Base-by-base conservation (phyloP, 2,797 vertebrate genomes). In the Rallus crepitans region DNA sequence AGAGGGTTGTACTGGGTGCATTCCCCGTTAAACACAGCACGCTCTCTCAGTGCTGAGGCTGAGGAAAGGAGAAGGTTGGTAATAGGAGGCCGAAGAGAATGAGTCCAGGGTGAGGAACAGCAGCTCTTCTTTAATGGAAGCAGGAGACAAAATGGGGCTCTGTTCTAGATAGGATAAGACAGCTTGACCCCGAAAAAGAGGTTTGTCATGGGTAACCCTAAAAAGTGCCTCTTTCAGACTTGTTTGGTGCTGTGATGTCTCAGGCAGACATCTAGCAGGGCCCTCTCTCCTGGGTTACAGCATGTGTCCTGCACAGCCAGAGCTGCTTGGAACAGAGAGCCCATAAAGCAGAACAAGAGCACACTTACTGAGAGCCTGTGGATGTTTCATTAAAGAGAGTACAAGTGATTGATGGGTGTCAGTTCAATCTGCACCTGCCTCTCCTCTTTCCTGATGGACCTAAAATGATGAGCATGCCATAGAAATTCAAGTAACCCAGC, bases 361-460 rank as follows among this genome's bases (percentile, higher is more conserved):
- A 11, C 50, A 76, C 75, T 94, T 64, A 19, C 60, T 93, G 90
- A 84, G 56, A 91, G 60, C 21, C 52, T 61, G 4, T 71, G 82
- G 55, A 28, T 24, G 59, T 83, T 89, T 93, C 75, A 82, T 84
- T 87, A 92, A 77, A 71, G 55, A 84, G 47, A 92, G 6, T 73
- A 21, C 19, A 92, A 75, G 45, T 94, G 83, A 92, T 5, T 86
- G 87, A 82, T 1, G 12, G 47, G 35, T 73, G 60, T 55, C 95
- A 93, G 47, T 87, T 92, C 72, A 79, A 12, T 71, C 66, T 95
- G 72, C 48, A 89, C 56, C 70, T 86, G 53, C 40, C 25, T 93
- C 63, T 84, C 9, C 31, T 78, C 31, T 78, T 83, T 93, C 55
- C 59, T 72, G 65, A 78, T 88, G 61, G 77, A 80, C 50, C 24